These are phyloP conservation scores for Selene dorsalis DNA, from an alignment of 2,797 vertebrate species.

Conservation along the genomic window DNA sequence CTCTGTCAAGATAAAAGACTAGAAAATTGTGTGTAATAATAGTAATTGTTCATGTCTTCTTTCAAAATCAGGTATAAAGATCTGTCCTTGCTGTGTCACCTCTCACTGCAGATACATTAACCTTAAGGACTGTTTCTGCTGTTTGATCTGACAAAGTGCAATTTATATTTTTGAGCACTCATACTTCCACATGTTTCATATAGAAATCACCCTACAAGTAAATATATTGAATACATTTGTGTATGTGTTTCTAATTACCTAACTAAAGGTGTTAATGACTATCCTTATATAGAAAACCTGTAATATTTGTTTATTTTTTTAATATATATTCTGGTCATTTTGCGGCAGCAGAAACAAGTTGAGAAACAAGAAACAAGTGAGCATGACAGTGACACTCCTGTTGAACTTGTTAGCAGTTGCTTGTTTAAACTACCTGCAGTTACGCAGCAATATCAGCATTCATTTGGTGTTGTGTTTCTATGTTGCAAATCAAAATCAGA, in stretches of 20 bases:
- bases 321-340: too few species aligned
- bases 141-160: not conserved
- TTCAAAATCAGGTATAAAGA: not conserved
- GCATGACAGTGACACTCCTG: not conserved
- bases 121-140: not conserved
- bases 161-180: not conserved
- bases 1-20: slow-evolving; percentile 2
- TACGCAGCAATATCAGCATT: not conserved
- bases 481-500: not conserved
- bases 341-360: too few species aligned
- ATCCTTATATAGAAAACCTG: too few species aligned
- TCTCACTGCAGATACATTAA: not conserved
- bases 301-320: too few species aligned
- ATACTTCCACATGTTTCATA: not conserved
- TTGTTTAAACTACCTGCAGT: not conserved
- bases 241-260: too few species aligned
- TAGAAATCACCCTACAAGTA: not conserved
- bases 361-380: too few species aligned
- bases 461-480: not conserved
- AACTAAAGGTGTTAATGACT: too few species aligned
- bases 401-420: not conserved
- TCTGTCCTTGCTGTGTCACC: not conserved
- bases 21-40: slow-evolving; percentile 15
- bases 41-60: slow-evolving; percentile 5
- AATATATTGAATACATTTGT: too few species aligned